A percentile compares a stretch with the other conserved stretches of the same genome.
Evolutionary conservation across 1,140 invertebrate genomes (phyloP).

Genomic region (Hypothenemus hampei): DNA sequence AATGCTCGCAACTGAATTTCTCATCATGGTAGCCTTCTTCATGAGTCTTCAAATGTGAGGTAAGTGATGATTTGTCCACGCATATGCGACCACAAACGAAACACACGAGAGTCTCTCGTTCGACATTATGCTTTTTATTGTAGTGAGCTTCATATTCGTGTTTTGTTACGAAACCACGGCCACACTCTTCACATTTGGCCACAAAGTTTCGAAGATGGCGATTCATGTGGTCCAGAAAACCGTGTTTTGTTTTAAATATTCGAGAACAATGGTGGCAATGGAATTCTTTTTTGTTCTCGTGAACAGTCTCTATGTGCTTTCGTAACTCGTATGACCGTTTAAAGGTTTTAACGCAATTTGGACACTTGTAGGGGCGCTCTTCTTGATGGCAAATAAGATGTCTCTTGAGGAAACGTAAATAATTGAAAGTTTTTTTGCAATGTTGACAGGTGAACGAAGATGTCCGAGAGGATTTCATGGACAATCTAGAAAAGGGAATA

Average conservation of each 20-base stretch:
- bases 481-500: too few species aligned
- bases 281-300: constrained; percentile 36
- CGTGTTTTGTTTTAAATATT: constrained; percentile 62
- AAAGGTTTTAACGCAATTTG: constrained; percentile 46
- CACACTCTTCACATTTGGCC: constrained; percentile 33
- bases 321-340: constrained; percentile 32
- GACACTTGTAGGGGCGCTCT: constrained; percentile 56
- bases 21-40: constrained; percentile 33
- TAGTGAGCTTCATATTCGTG: constrained; percentile 31
- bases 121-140: constrained; percentile 29
- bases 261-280: constrained; percentile 46
- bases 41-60: constrained; percentile 34
- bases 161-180: constrained; percentile 35
- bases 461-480: too few species aligned
- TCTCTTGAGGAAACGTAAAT: constrained; percentile 50
- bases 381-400: constrained; percentile 57
- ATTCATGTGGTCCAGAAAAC: constrained; percentile 60
- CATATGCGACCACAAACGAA: constrained; percentile 55
- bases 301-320: constrained; percentile 52
- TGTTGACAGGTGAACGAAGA: too few species aligned
- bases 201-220: constrained; percentile 54
- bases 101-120: constrained; percentile 26
- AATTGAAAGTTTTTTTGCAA: constrained; percentile 57
- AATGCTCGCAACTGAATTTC: constrained; percentile 37
- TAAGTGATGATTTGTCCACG: constrained; percentile 43